Conservation (phyloP, 2,113 vertebrate species). For the Clupea harengus region DNA sequence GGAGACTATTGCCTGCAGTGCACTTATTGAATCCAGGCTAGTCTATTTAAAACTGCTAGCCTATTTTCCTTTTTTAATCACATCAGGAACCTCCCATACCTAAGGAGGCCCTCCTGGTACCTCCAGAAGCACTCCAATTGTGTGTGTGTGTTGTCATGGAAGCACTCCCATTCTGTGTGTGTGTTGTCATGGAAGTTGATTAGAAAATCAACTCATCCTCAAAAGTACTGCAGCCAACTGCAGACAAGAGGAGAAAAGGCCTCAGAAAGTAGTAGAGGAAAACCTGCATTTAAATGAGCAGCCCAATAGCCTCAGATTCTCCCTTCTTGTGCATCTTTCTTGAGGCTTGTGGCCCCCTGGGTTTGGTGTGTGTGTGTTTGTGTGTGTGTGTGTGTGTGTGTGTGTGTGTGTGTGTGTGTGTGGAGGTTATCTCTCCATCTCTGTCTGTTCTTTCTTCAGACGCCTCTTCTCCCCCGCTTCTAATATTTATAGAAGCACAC, state of each 20-base stretch:
- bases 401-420: neutral
- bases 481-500: neutral
- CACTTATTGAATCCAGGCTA: neutral
- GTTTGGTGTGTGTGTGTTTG: neutral
- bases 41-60: slow-evolving; percentile 8
- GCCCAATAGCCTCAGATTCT: too few relatives aligned
- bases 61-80: neutral
- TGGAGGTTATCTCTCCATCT: neutral
- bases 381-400: neutral
- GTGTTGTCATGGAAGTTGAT: too few relatives aligned
- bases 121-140: neutral
- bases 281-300: too few relatives aligned
- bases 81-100: neutral
- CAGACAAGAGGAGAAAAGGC: too few relatives aligned
- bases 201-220: too few relatives aligned
- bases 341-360: neutral
- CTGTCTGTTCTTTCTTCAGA: neutral
- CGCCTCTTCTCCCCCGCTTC: neutral
- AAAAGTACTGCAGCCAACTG: too few relatives aligned
- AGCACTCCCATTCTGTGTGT: neutral
- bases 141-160: neutral
- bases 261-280: too few relatives aligned
- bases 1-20: neutral
- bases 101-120: neutral
- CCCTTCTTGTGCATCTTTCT: neutral